Evolutionary conservation across 2,113 vertebrate species (phyloP), one percentile per base, ranked within the genome.

Genomic region (Eublepharis macularius): DNA sequence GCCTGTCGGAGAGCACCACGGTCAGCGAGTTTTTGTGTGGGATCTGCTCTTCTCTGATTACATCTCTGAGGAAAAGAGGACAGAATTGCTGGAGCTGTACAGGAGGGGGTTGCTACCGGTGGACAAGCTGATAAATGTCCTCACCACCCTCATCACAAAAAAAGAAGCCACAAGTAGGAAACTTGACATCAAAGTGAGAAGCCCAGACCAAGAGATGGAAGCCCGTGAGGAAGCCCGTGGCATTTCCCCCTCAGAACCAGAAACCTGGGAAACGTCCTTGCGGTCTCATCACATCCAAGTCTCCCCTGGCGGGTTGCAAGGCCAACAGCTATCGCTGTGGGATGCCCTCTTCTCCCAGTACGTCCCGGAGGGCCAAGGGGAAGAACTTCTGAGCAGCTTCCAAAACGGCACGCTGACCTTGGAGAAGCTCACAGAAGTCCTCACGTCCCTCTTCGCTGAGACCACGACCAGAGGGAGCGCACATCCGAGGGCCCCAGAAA

Each of bases 331-430:
- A 32, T 82, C 87, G 4, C 51, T 87, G 24, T 91, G 95, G 96
- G 92, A 96, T 39, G 76, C 95, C 80, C 93, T 97, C 83, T 89
- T 96, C 60, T 96, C 95, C 51, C n/a, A 72, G n/a, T 95, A 96
- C 86, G 93, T 96, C 63, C 92, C 95, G 36, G 92, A 96, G 39
- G 91, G 94, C 49, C 91, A 96, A 74, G 88, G 84, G 24, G 75
- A 93, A 5, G 95, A 96, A 65, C 89, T 95, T 65, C 77, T 94
- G 76, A 32, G 91, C 41, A 86, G 94, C 29, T 92, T 94, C 63
- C 89, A 76, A 84, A 93, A 78, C 24, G 92, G 95, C 65, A 6
- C 72, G 29, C 88, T 97, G 76, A 96, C 87, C 69, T 14, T 69
- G 12, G 14, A 43, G 91, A 94, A 14, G 94, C 95, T 16, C 94